Base-by-base conservation (phyloP, 2,888 invertebrate species). In the Brachynemurus nebulosus region DNA sequence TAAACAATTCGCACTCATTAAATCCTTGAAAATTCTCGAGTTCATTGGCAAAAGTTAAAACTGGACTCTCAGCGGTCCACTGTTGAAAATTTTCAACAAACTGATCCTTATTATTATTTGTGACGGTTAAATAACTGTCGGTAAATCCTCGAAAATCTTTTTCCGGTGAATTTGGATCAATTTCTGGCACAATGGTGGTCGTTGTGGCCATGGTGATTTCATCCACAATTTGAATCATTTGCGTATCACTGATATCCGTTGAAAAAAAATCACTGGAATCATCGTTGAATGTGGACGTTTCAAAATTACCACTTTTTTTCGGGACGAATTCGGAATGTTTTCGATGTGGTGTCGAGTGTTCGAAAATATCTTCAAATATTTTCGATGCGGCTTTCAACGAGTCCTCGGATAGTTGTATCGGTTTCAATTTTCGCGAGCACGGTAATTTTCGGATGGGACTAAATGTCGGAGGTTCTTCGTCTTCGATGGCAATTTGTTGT, bases 161-260 rank as follows among this genome's bases (percentile, higher is more conserved):
- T 2, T 12, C 9, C 8, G 9, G 9, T 25, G 8, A 8, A 25
- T 25, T 25, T 25, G 27, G 8, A 8, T 25, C 27, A 25, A 8
- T 25, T 25, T n/a, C n/a, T n/a, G n/a, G n/a, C n/a, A n/a, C n/a
- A n/a, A n/a, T n/a, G n/a, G n/a, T n/a, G n/a, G n/a, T 9, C 14
- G n/a, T 37, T 20, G 18, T 9, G 12, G 20, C 3, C 19, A 19
- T 20, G 20, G 20, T 37, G 6, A 12, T 20, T 20, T 37, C 19
- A 19, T 37, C 37, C 2, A 20, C 37, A 19, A 20, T 20, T 37
- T 37, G 37, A 20, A 20, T 37, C 37, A 37, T 37, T 37, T 37
- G 37, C 2, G 37, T 37, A 9, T 37, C 37, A 12, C 20, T 37
- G 12, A 37, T 37, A 19, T 37, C 37, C 9, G 18, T 12, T 8